These are phyloP conservation scores for Pterocles burchelli DNA, from an alignment of 2,113 vertebrate species.

Conservation along the genomic window DNA sequence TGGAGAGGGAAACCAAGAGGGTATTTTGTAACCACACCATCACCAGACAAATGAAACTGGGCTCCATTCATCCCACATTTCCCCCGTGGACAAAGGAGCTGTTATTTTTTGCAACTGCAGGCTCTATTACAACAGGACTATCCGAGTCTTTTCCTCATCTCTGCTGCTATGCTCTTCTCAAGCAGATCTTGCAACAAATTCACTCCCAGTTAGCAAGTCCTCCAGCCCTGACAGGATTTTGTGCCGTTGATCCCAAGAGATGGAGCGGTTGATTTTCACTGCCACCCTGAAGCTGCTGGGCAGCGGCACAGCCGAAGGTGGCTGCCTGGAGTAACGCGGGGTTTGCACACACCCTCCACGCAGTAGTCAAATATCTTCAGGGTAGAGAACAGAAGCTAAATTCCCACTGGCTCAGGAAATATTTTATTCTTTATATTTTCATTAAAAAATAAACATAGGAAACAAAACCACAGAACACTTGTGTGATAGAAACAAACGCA, in stretches of 20 bases:
- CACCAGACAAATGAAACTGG: background rate
- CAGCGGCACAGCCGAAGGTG: background rate
- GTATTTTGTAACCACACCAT: background rate
- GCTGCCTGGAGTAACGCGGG: background rate
- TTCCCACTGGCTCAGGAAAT: conserved; percentile 52
- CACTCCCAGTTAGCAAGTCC: background rate
- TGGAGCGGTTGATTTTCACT: background rate
- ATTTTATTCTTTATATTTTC: conserved; percentile 74
- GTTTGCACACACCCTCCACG: background rate
- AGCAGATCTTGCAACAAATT: background rate
- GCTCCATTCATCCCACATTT: background rate
- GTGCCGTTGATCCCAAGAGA: background rate
- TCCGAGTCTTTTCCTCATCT: background rate
- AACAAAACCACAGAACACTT: conserved; percentile 75
- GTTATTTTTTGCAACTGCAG: background rate
- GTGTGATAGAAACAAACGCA: conserved; percentile 57
- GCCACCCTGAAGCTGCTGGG: background rate
- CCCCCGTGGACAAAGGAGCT: background rate
- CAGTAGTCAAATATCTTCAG: accelerated
- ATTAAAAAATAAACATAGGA: conserved; percentile 81
- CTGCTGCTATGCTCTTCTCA: background rate
- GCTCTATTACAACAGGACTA: background rate
- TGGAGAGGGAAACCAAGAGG: background rate
- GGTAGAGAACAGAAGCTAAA: background rate
- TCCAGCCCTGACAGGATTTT: background rate